phyloP scores from a whole-genome alignment of 92 coral and sea anemone genomes.

The Zoanthus solanderi region DNA sequence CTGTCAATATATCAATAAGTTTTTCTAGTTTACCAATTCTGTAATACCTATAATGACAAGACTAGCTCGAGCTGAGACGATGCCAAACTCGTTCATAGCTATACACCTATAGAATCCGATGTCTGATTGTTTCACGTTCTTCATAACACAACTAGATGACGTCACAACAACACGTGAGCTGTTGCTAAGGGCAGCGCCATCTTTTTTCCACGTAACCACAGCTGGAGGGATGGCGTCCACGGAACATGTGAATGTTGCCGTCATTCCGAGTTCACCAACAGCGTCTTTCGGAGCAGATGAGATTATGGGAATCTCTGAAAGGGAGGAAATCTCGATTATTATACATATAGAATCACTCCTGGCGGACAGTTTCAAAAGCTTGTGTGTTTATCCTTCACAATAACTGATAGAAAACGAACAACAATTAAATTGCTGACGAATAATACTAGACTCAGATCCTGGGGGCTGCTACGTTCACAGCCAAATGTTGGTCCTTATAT shows the following conservation, averaged over 20 bases:
- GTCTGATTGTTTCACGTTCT: conserved; percentile 48
- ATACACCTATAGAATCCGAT: conserved; percentile 73
- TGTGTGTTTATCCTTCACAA: no score
- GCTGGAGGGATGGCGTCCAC: conserved; percentile 76
- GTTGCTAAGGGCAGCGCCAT: conserved; percentile 57
- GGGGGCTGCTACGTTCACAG: no score
- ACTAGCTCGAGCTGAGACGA: conserved; percentile 51
- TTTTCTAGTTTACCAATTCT: no score
- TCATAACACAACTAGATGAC: conserved; percentile 16
- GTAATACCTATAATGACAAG: conserved; percentile 71
- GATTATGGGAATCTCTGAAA: conserved; percentile 16
- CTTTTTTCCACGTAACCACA: conserved; percentile 70
- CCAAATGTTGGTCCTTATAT: no score
- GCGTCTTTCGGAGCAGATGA: not conserved
- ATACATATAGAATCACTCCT: not conserved
- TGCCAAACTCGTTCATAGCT: conserved; percentile 77
- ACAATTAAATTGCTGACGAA: no score
- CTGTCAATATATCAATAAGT: no score
- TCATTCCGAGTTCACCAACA: not conserved
- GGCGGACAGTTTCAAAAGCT: no score
- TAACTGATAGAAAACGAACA: not conserved
- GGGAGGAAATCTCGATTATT: not conserved
- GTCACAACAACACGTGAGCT: conserved; percentile 20
- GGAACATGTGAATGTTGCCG: conserved; percentile 60
- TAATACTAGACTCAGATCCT: no score